Evolutionary conservation across 2,888 invertebrate genomes (phyloP).

Genomic region (Autographa gamma): DNA sequence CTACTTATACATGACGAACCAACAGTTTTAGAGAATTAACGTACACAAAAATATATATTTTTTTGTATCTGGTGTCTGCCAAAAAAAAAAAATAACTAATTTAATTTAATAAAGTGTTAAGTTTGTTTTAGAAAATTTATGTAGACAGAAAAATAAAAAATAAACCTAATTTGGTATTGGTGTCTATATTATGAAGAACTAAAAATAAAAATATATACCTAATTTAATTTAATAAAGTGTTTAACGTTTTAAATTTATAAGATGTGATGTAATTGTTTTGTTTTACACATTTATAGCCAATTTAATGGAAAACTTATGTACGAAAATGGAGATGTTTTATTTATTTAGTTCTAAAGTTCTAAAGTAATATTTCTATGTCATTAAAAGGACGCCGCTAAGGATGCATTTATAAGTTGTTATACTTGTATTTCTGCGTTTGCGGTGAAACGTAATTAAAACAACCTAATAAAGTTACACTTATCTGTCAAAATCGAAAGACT

Average conservation of each 20-base stretch:
- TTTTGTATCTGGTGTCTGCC: no score
- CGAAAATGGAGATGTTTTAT: slow-evolving; percentile 10
- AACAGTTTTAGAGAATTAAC: background rate
- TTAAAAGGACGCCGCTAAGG: slow-evolving; percentile 6
- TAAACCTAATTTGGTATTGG: background rate
- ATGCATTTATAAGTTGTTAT: slow-evolving; percentile 14
- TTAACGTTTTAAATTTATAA: background rate
- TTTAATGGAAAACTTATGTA: slow-evolving; percentile 42
- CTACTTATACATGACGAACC: no score
- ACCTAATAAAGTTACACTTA: background rate
- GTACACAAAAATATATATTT: background rate
- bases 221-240: background rate
- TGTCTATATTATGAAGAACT: background rate
- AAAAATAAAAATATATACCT: background rate
- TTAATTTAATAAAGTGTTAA: no score
- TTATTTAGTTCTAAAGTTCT: slow-evolving; percentile 35
- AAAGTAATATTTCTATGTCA: slow-evolving; percentile 10
- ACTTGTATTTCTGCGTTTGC: slow-evolving; percentile 18
- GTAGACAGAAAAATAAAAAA: background rate
- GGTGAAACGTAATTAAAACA: background rate
- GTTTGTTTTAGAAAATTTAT: background rate
- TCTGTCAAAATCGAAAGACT: background rate
- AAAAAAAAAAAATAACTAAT: no score
- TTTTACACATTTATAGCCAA: slow-evolving; percentile 21
- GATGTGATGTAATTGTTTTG: background rate